Conservation (phyloP, 1,140 invertebrate genomes). For the Heliconius eleuchia region DNA sequence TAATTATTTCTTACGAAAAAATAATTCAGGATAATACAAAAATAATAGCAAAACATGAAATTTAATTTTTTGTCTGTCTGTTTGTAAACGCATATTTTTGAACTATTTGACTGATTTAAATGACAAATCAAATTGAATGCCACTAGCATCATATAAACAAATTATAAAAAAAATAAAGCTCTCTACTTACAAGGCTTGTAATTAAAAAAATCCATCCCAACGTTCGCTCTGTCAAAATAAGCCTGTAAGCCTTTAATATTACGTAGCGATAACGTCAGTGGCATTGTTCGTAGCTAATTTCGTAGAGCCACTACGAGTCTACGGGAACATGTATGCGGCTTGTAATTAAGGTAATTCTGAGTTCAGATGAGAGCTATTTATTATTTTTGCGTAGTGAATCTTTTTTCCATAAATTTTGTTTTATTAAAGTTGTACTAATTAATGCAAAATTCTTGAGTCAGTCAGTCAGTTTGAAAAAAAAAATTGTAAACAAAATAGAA, state of each 20-base stretch:
- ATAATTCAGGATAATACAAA: too few species aligned
- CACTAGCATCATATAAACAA: too few species aligned
- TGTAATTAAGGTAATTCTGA: conserved; percentile 6
- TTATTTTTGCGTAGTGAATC: neutral
- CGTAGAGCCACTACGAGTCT: conserved; percentile 27
- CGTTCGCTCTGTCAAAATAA: neutral
- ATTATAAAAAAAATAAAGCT: neutral
- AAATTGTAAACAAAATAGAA: too few species aligned
- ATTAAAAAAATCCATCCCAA: conserved; percentile 6
- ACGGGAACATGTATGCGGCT: conserved; percentile 9
- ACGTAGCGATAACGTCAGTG: conserved; percentile 19
- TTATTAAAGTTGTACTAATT: too few species aligned
- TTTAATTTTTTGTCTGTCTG: too few species aligned
- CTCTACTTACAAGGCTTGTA: neutral
- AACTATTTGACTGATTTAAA: too few species aligned
- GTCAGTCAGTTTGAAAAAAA: too few species aligned
- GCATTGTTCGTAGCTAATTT: conserved; percentile 29
- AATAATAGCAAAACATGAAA: too few species aligned
- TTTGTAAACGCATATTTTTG: too few species aligned
- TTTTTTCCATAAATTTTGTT: neutral
- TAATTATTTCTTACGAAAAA: too few species aligned
- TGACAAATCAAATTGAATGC: too few species aligned
- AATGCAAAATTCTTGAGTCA: too few species aligned
- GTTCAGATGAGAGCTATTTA: conserved; percentile 6
- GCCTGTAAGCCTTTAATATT: conserved; percentile 13